Conservation (phyloP, 23 tunicate genomes). For the Styela clava region DNA sequence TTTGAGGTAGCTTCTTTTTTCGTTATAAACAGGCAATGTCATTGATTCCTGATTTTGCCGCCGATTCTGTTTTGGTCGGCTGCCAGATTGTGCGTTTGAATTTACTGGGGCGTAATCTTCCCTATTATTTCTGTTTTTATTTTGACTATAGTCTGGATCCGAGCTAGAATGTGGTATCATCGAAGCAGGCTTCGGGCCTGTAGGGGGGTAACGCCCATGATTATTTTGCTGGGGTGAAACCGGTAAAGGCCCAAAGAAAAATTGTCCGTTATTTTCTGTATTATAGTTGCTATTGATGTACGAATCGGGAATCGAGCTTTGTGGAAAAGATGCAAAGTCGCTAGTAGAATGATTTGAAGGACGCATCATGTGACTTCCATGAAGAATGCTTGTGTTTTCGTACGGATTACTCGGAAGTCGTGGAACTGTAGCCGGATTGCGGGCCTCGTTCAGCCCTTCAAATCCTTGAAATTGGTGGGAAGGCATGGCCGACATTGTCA, state of each 20-base stretch:
- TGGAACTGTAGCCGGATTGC: constrained; percentile 24
- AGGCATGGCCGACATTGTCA: constrained; percentile 19
- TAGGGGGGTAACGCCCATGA: background rate
- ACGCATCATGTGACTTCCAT: constrained; percentile 19
- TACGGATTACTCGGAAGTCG: constrained; percentile 24
- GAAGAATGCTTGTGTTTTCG: constrained; percentile 27
- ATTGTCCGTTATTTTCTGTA: background rate
- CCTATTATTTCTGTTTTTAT: background rate
- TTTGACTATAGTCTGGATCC: background rate
- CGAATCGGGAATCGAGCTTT: background rate
- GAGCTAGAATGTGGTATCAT: background rate
- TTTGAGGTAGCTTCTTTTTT: constrained; percentile 27
- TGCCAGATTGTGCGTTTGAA: background rate
- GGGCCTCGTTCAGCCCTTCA: background rate
- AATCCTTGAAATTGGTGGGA: background rate
- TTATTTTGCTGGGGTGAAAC: background rate
- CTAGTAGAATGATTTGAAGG: background rate
- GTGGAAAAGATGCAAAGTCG: background rate
- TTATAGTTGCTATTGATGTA: background rate
- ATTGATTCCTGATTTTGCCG: constrained; percentile 2
- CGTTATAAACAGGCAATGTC: constrained; percentile 18
- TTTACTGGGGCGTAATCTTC: background rate
- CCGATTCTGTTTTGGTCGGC: background rate
- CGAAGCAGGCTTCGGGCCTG: constrained; percentile 2
- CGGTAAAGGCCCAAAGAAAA: constrained; percentile 20